Base-by-base conservation (phyloP, 2,888 invertebrate genomes). In the Oscheius onirici region DNA sequence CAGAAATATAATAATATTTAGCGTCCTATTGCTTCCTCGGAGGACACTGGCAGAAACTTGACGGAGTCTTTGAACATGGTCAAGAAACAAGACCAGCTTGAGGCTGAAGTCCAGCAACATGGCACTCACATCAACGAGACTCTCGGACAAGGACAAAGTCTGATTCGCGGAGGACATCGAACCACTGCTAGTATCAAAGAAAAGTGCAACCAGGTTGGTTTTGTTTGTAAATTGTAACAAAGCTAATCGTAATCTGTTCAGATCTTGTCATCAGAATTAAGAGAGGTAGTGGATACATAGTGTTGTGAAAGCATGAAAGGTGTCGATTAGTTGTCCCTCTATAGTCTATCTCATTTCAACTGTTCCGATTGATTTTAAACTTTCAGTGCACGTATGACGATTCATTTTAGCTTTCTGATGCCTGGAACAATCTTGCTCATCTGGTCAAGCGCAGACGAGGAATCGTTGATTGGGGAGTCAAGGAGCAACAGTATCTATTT, bases 11-110 rank as follows among this genome's bases (percentile, higher is more conserved):
- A 3, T 13, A 1, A 8, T 1, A 49, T 26, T 66, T 43, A 81
- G 79, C 88, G 92, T 79, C 93, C 94, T 0, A 91, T 92, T 0
- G 95, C 94, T 0, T 90, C 92, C 0, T 93, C 94, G 0, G 86
- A 87, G 43, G 89, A 90, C 34, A 89, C 93, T 26, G 95, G 95
- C 0, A 92, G 92, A 67, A 95, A 94, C 89, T 90, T 97, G 49
- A 93, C 95, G 86, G 95, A 95, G 84, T 95, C 95, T 0, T 95
- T 96, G 88, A 94, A 93, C 17, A 91, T 94, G 72, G 91, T 93
- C 87, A 97, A 96, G 90, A 96, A 96, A 88, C 96, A 97, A 89
- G 93, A 90, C 84, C 90, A 97, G 89, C 90, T 97, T 74, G 92
- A 93, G 83, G 93, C 93, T 0, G 97, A 97, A 90, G 92, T 97